Evolutionary conservation across 2,113 vertebrate genomes (phyloP), one percentile per base, ranked within the genome.

Genomic region (Laterallus jamaicensis): DNA sequence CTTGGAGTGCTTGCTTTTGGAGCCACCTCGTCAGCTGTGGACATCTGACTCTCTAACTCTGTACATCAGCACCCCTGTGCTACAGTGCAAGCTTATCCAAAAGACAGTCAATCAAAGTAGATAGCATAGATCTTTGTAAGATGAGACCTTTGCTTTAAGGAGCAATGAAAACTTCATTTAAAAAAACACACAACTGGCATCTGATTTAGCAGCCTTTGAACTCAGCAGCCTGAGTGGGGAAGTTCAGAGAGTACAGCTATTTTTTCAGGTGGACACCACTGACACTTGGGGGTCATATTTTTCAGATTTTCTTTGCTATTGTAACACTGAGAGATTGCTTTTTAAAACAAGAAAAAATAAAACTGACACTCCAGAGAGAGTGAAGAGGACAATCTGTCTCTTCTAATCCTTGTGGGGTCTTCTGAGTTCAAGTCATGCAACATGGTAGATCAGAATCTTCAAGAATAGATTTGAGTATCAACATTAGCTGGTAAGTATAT

Each of bases 221-320:
- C 86, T 90, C 79, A 64, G n/a, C 75, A 80, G 88, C 39, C 82
- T 69, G 67, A 82, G 54, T 58, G 67, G 93, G 49, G 90, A 90
- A 90, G 90, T 90, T 94, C 93, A 91, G 42, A 62, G 66, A 73
- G 16, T 2, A 47, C 0, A 3, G 67, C 55, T 97, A 85, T 96
- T 97, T 96, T 77, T 96, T 96, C 95, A 97, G 95, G 96, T 95
- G 93, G 93, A 82, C 81, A 74, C 32, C 62, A 82, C 49, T 92
- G 94, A 79, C 91, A 80, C 63, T 66, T n/a, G 37, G 37, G 75
- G 91, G 67, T 93, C 93, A 79, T 91, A 92, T 90, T 96, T 96
- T 96, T 95, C 84, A 90, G 74, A 82, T 91, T 94, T 92, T 85
- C 52, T 69, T 90, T 82, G 84, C 70, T 92, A 76, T 89, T 50